Evolutionary conservation across 2,888 invertebrate species (phyloP), one percentile per base, ranked within the genome.

Genomic region (Scaptomyza tumidula): DNA sequence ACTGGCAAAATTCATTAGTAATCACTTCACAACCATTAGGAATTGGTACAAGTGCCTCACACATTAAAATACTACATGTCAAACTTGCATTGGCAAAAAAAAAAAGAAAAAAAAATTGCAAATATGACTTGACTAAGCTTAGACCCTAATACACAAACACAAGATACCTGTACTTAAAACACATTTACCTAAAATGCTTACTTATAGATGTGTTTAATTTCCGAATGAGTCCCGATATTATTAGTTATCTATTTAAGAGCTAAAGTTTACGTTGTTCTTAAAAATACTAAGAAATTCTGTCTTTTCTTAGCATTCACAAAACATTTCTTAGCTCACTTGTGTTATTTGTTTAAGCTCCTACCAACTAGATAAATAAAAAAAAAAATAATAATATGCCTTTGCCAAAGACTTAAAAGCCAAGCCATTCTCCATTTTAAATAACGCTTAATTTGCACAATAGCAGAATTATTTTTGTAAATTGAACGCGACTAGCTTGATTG

Each of bases 11-110:
- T 78, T 86, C 84, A 86, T 84, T 86, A 86, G 81, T 77, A 79
- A 84, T 80, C 84, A 84, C 84, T 86, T 86, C 73, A 84, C 64
- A 79, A 77, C 62, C 86, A 85, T 85, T 85, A 86, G 84, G 86
- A 85, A 75, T 84, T 84, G 79, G 86, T 84, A 85, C 86, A 86
- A 85, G 84, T 85, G 75, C 66, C 83, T 60, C 46, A 65, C 54
- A 52, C 60, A 56, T 53, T 48, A 10, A 49, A 41, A 31, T 27
- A 19, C 43, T 19, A 29, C 37, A 24, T 14, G 37, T 33, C 48
- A 45, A 31, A 44, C n/a, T 43, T 13, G 41, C 56, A 27, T 13
- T 33, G 41, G 19, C 37, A 16, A 24, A 33, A 19, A 35, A 31
- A 37, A 31, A 31, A 39, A 2, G 16, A 11, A 45, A 44, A 44